Evolutionary conservation across 2,113 vertebrate species (phyloP), one percentile per base, ranked within the genome.

Genomic region (Cinclus cinclus): DNA sequence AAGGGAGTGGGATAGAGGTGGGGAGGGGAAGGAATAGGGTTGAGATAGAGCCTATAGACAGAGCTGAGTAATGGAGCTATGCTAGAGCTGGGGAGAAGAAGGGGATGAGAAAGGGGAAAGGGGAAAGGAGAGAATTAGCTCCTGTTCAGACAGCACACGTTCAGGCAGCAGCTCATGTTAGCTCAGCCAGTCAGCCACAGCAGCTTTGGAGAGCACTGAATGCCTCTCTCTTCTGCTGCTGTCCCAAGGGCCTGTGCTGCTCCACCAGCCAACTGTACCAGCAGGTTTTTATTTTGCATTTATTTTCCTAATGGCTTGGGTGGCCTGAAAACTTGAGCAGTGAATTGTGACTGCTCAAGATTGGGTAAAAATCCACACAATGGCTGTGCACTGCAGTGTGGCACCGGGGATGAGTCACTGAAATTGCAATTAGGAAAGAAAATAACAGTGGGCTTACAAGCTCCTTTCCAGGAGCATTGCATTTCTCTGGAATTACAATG

Each of bases 291-390:
- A 86, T 85, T 95, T 69, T 69, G 69, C 88, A 85, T 83, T 74
- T 79, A 60, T 93, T 94, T 88, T 96, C 71, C 67, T 94, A 88
- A 93, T 96, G 92, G 82, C 55, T 82, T 85, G 82, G 62, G 83
- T 92, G 78, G 88, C 82, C 90, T 86, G 79, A 92, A 95, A 88
- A 77, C 85, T 77, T 27, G 63, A 92, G 85, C 92, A 93, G 94
- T 55, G 90, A 94, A 83, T 90, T 95, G 95, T 88, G 58, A 73
- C 92, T 76, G 75, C 92, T 91, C 33, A 50, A 80, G 90, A 53
- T 11, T 88, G 92, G 59, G 82, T 65, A 84, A 87, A 90, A 88
- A 77, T 30, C 46, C 53, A 68, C 94, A 90, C 85, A 88, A 93
- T 88, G 90, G 55, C 47, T 80, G 63, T 73, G 71, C 63, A 20